Evolutionary conservation across 2,888 invertebrate genomes (phyloP), one percentile per base, ranked within the genome.

Genomic region (Drosophila quinaria): DNA sequence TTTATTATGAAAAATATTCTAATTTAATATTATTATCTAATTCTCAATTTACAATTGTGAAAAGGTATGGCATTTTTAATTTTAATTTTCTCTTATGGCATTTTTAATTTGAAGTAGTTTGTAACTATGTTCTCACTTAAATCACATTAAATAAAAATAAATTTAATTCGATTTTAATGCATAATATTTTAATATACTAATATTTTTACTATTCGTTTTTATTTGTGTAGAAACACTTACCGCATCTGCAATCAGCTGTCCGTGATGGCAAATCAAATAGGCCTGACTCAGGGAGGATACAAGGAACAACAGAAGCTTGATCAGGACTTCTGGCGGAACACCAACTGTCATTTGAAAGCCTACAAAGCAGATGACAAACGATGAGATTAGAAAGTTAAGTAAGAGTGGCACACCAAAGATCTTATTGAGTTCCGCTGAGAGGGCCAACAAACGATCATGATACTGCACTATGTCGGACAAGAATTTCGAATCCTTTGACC

Each of bases 321-420:
- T 44, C 19, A 90, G n/a, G 9, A 82, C 69, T 9, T 85, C 84
- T 0, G 81, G 54, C 1, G 67, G 52, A 4, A 78, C 84, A 0
- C 89, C 91, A 8, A 87, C 74, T 0, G 91, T 91, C 69, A 90
- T 77, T 71, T 92, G 90, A 52, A 92, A 91, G 3, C 91, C 91
- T 65, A 92, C 80, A 69, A 92, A 90, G 56, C 92, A 92, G 60
- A 92, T 91, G 31, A 91, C 82, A 58, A 92, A 84, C 0, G 92
- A 87, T 1, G 92, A 91, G 2, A 91, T 87, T 29, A 90, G 55
- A 60, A 91, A 90, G 70, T 91, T 92, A 19, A 91, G 73, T 5
- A 92, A 54, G 35, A 92, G 10, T 1, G 92, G 87, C 0, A 91
- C 65, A 0, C 91, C 91, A 51, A 92, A 92, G 9, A 91, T 80